phyloP scores from a whole-genome alignment of 23 tunicate species.

The Halocynthia aurantium region DNA sequence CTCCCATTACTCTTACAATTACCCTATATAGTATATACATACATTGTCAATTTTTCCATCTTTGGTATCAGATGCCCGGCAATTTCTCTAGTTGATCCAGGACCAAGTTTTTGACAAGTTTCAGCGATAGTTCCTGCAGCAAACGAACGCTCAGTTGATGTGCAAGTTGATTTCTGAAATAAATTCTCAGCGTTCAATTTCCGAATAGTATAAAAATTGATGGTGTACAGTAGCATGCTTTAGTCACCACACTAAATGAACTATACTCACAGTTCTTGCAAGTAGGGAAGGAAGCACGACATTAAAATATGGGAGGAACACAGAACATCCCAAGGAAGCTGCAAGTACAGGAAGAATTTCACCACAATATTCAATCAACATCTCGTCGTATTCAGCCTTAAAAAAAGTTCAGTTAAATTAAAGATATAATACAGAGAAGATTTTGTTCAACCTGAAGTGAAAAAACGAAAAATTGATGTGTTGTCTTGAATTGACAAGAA shows the following conservation, averaged over 20 bases:
- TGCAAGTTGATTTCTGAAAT: slow-evolving; percentile 50
- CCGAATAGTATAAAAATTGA: not conserved
- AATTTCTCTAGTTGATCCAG: slow-evolving; percentile 36
- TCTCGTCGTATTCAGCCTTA: slow-evolving; percentile 95
- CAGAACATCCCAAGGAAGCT: slow-evolving; percentile 26
- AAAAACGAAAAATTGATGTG: not conserved
- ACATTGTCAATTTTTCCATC: slow-evolving; percentile 49
- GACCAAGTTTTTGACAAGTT: slow-evolving; percentile 62
- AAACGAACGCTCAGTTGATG: slow-evolving; percentile 69
- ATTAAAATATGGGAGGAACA: slow-evolving; percentile 59
- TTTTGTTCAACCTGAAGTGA: no score
- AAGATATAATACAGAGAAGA: not conserved
- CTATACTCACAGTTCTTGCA: slow-evolving; percentile 42
- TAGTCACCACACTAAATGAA: not conserved
- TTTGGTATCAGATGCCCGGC: slow-evolving; percentile 50
- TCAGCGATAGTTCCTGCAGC: slow-evolving; percentile 87
- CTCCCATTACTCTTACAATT: no score
- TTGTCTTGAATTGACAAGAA: not conserved
- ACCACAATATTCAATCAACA: slow-evolving; percentile 93
- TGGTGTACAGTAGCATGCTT: not conserved
- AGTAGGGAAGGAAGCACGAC: slow-evolving; percentile 48
- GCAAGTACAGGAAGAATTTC: slow-evolving; percentile 69
- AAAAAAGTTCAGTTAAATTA: not conserved
- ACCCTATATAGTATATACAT: not conserved
- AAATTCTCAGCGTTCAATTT: not conserved